phyloP scores from a whole-genome alignment of 2,797 vertebrate genomes.

The Clarias pachynema region DNA sequence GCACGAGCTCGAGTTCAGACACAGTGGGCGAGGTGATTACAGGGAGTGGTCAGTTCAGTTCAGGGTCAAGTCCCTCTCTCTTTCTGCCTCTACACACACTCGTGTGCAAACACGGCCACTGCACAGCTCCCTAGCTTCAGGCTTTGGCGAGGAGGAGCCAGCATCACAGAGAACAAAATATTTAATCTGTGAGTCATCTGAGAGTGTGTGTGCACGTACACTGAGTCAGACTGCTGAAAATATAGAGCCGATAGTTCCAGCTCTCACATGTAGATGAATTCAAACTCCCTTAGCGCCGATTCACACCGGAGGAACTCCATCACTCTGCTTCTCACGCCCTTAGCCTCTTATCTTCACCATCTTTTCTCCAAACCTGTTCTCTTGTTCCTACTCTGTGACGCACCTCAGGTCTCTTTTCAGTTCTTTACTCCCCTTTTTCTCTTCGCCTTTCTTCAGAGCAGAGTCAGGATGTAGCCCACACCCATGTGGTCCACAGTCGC shows the following conservation, averaged over 20 bases:
- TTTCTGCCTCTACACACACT: constrained; percentile 7
- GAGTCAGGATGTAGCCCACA: constrained; percentile 74
- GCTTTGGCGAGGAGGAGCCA: constrained; percentile 67
- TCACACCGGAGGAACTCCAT: constrained; percentile 7
- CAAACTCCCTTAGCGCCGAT: constrained; percentile 13
- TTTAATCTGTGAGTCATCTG: constrained; percentile 80
- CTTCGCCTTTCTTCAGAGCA: constrained; percentile 43
- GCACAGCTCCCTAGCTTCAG: constrained; percentile 56
- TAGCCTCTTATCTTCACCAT: neutral
- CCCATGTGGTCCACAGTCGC: constrained; percentile 67
- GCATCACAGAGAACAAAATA: constrained; percentile 75
- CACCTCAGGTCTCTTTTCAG: constrained; percentile 2
- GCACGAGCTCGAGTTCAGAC: constrained; percentile 15
- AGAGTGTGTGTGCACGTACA: constrained; percentile 38
- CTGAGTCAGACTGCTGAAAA: constrained; percentile 40
- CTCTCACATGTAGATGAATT: neutral
- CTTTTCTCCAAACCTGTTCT: constrained; percentile 8
- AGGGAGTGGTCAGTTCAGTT: constrained; percentile 53
- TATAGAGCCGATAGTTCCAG: neutral
- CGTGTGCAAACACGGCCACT: constrained; percentile 20
- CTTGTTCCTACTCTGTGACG: constrained; percentile 19
- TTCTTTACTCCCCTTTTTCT: constrained; percentile 25
- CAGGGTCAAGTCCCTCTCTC: constrained; percentile 39
- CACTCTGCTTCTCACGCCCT: neutral
- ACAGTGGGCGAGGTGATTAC: constrained; percentile 42